Evolutionary conservation across 2,888 invertebrate genomes (phyloP).

Genomic region (Mythimna ferrago): DNA sequence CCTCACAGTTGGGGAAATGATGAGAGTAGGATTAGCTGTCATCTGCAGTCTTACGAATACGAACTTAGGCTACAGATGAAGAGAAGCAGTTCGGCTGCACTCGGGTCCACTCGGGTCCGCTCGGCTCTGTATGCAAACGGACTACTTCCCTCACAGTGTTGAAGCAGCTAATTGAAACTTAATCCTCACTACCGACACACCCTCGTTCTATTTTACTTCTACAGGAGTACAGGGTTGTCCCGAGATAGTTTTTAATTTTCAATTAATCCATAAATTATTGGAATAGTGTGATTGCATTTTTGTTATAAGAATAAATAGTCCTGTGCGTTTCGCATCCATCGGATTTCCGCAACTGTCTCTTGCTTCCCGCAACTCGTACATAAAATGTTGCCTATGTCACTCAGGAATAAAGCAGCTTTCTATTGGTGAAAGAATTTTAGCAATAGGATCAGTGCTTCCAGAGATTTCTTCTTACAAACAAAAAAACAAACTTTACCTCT

Average conservation of each 20-base stretch:
- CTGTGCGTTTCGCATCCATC: no score
- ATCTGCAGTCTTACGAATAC: neutral
- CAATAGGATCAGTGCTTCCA: no score
- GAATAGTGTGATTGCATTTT: neutral
- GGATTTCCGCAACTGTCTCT: no score
- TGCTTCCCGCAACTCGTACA: no score
- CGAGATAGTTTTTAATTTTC: neutral
- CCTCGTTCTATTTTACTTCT: slow-evolving; percentile 21
- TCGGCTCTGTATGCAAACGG: slow-evolving; percentile 11
- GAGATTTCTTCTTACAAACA: no score
- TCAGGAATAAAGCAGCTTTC: no score
- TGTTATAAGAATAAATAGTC: no score
- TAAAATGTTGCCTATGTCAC: no score
- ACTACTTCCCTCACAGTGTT: slow-evolving; percentile 11
- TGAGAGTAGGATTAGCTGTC: no score
- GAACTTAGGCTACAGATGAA: neutral
- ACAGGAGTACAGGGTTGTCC: slow-evolving; percentile 32
- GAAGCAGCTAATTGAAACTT: slow-evolving; percentile 63
- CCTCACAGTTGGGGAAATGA: no score
- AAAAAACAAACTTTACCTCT: no score
- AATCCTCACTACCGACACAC: slow-evolving; percentile 52
- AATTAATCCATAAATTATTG: neutral
- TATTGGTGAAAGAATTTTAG: no score
- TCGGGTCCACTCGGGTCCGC: neutral
- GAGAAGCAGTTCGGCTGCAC: neutral